Evolutionary conservation across 2,888 invertebrate genomes (phyloP).

Genomic region (Cepaea hortensis): DNA sequence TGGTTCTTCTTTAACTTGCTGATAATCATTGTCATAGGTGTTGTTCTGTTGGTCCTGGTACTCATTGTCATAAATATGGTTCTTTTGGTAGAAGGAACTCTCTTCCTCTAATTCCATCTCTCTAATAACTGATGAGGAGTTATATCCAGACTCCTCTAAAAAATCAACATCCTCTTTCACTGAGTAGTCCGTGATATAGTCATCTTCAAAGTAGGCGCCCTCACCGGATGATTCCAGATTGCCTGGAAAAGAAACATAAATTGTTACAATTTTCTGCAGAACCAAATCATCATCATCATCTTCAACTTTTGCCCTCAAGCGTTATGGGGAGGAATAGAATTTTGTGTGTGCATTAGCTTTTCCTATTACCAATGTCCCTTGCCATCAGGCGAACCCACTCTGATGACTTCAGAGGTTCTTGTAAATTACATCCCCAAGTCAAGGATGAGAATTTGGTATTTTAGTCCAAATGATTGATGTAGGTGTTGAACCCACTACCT

Average conservation of each 20-base stretch:
- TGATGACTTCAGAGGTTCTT: too few relatives aligned
- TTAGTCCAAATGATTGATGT: too few relatives aligned
- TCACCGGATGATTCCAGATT: conserved; percentile 41
- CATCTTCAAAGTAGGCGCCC: conserved; percentile 54
- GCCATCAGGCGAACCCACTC: too few relatives aligned
- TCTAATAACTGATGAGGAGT: neutral
- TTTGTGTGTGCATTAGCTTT: too few relatives aligned
- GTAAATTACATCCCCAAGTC: too few relatives aligned
- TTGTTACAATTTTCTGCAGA: neutral
- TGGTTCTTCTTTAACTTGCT: neutral
- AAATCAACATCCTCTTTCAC: conserved; percentile 29
- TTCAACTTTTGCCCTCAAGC: too few relatives aligned
- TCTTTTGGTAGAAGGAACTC: neutral
- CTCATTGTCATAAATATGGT: neutral
- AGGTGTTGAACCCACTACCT: too few relatives aligned
- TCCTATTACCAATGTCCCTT: too few relatives aligned
- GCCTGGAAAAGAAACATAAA: neutral
- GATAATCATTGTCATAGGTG: neutral
- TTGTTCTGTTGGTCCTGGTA: neutral
- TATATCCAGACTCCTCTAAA: conserved; percentile 9
- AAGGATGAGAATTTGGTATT: too few relatives aligned
- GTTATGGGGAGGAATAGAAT: too few relatives aligned
- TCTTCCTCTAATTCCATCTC: conserved; percentile 6
- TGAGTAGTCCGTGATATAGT: conserved; percentile 48
- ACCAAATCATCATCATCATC: too few relatives aligned